Evolutionary conservation across 2,888 invertebrate genomes (phyloP), one percentile per base, ranked within the genome.

Genomic region (Heteromyza rotundicornis): DNA sequence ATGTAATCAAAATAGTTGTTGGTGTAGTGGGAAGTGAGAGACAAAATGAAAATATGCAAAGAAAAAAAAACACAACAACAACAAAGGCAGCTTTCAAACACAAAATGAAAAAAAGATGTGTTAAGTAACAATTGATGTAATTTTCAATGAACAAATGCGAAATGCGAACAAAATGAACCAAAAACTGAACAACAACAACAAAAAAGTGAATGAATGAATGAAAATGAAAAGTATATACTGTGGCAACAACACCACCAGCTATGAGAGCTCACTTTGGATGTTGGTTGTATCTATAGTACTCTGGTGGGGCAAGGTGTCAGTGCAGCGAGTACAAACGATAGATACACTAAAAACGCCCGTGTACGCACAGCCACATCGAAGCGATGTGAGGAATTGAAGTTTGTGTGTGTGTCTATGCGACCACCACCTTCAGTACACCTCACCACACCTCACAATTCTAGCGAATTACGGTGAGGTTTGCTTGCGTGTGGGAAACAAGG

Each of bases 71-170:
- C 32, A 8, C 32, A 32, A 32, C 32, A 32, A 32, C 5, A 32
- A 32, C 12, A 5, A 32, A 32, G 32, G n/a, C n/a, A n/a, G n/a
- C n/a, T n/a, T n/a, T n/a, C n/a, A 10, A 27, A 27, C 27, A 7
- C 27, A 27, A 27, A 27, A 10, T 5, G 27, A 27, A 27, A 27
- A 27, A 27, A 40, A 40, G 2, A n/a, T 3, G 40, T n/a, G 40
- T 40, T 40, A 40, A 40, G 40, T 40, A 40, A 40, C 40, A 10
- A 40, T 40, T 40, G 40, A 40, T 40, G 40, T 40, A 40, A 40
- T 40, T 40, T 40, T 40, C 40, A 40, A 40, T 40, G 40, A 40
- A 40, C 40, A n/a, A 40, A 40, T 10, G 40, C 10, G 40, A 40
- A 40, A 40, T 10, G 40, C 14, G 16, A 10, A 40, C 16, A n/a